A percentile compares a stretch with the other conserved stretches of the same genome.
Evolutionary conservation across 2,113 vertebrate species (phyloP).

Genomic region (Forbesichthys agassizii): DNA sequence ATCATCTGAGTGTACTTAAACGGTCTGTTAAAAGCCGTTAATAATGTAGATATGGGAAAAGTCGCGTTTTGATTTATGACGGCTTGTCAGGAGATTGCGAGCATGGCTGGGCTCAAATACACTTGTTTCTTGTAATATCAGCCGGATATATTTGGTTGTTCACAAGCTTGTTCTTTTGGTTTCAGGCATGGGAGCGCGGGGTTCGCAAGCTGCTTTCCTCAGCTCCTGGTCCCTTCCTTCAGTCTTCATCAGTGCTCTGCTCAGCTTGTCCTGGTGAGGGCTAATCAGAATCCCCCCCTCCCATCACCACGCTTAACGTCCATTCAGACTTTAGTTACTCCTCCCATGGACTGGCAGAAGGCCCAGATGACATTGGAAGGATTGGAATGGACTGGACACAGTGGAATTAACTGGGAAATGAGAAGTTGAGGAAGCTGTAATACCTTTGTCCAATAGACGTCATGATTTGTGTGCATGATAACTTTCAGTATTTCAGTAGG

Average conservation of each 20-base stretch:
- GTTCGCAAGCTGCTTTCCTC: constrained; percentile 72
- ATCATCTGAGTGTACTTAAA: constrained; percentile 53
- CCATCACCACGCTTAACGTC: constrained; percentile 7
- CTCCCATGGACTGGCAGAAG: constrained; percentile 42
- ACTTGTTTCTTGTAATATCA: background rate
- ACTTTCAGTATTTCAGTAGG: constrained; percentile 37
- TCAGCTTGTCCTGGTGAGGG: constrained; percentile 68
- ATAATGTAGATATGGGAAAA: constrained; percentile 57
- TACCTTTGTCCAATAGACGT: constrained; percentile 29
- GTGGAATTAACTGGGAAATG: constrained; percentile 27
- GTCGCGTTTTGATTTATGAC: constrained; percentile 56
- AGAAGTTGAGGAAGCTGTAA: background rate
- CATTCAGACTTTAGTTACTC: constrained; percentile 44
- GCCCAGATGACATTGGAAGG: constrained; percentile 34
- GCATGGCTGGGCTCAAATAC: constrained; percentile 19
- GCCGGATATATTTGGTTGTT: background rate
- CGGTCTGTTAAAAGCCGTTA: constrained; percentile 59
- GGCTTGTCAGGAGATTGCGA: constrained; percentile 39
- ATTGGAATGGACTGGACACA: constrained; percentile 20
- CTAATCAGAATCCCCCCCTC: constrained; percentile 35
- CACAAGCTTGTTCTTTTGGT: constrained; percentile 30
- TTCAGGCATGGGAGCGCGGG: constrained; percentile 88
- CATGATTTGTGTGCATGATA: constrained; percentile 64
- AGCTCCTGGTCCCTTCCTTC: constrained; percentile 53
- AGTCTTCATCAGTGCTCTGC: constrained; percentile 67